Percentiles rank a stretch among this genome's conserved stretches.
phyloP scores from a whole-genome alignment of 2,113 vertebrate species.

The Falcunculus frontatus region DNA sequence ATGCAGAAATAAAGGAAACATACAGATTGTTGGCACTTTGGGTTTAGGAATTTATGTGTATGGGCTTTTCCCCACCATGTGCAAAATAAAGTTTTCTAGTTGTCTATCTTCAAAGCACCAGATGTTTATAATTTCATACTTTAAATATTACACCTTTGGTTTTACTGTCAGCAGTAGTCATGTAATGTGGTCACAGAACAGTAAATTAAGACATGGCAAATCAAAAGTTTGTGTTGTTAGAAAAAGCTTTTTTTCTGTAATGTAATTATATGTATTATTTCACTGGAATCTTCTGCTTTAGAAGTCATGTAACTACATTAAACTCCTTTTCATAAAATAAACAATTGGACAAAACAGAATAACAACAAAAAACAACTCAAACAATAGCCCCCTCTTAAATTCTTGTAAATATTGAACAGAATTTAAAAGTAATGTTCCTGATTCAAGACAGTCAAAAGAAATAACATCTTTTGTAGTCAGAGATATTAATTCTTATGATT shows the following conservation, averaged over 20 bases:
- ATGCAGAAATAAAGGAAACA: neutral
- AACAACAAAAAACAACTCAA: neutral
- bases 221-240: neutral
- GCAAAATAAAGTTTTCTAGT: neutral
- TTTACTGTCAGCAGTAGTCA: neutral
- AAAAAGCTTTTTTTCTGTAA: neutral
- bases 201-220: neutral
- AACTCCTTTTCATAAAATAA: neutral
- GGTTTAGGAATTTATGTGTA: fast-evolving
- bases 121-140: neutral
- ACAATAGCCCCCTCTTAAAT: fast-evolving
- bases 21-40: neutral
- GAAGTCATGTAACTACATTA: neutral
- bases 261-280: neutral
- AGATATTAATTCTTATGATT: neutral
- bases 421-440: neutral
- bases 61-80: fast-evolving
- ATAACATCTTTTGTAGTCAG: neutral
- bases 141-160: neutral
- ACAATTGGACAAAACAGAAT: neutral
- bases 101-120: neutral
- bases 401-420: neutral
- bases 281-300: neutral
- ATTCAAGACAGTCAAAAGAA: neutral
- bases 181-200: neutral